These are phyloP conservation scores for Coreoperca whiteheadi DNA, from an alignment of 2,113 vertebrate species.

Conservation along the genomic window DNA sequence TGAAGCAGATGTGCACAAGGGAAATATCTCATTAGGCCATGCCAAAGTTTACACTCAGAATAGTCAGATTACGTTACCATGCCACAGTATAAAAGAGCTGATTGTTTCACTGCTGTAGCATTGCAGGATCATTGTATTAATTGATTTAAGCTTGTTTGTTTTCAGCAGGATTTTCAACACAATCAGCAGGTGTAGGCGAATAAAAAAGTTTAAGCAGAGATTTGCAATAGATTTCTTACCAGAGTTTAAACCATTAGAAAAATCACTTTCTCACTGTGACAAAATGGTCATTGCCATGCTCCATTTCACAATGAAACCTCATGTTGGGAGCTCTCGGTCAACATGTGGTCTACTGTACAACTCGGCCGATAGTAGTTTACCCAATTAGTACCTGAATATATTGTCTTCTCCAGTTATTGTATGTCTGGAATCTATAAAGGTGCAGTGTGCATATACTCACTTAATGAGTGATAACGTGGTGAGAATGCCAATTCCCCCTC, in stretches of 20 bases:
- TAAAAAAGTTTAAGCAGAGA: slow-evolving; percentile 26
- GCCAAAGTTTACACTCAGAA: neutral
- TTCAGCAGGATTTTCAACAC: slow-evolving; percentile 26
- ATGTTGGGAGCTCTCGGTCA: neutral
- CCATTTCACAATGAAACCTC: slow-evolving; percentile 17
- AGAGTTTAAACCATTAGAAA: slow-evolving; percentile 16
- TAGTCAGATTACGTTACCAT: slow-evolving; percentile 37
- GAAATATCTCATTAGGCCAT: slow-evolving; percentile 19
- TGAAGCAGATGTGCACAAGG: neutral
- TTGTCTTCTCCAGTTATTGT: neutral
- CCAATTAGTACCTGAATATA: neutral
- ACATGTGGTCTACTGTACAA: neutral
- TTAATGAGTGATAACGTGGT: slow-evolving; percentile 28
- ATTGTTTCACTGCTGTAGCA: slow-evolving; percentile 11
- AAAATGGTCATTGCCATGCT: neutral
- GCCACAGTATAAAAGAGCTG: slow-evolving; percentile 4
- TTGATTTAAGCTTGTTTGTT: slow-evolving; percentile 36
- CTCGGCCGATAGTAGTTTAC: neutral
- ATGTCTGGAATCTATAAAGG: neutral
- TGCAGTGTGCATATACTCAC: slow-evolving; percentile 3
- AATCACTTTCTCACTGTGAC: slow-evolving; percentile 6
- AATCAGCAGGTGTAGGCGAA: slow-evolving; percentile 21
- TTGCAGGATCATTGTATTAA: slow-evolving; percentile 34
- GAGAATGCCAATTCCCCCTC: slow-evolving; percentile 18
- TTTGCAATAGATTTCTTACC: slow-evolving; percentile 12